Evolutionary conservation across 2,113 vertebrate genomes (phyloP).

Genomic region (Larimichthys crocea): DNA sequence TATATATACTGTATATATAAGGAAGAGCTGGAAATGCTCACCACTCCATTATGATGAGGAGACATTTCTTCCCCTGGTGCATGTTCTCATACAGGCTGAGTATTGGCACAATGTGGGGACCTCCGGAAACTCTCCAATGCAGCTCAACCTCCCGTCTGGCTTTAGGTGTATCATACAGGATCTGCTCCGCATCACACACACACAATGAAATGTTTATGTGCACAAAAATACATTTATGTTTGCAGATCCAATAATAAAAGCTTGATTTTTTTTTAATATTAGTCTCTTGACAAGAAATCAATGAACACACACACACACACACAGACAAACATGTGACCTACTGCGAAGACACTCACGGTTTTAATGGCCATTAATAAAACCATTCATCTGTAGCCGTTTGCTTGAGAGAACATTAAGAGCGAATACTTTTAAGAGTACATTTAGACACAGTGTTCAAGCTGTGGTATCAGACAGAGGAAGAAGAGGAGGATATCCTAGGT

Average conservation of each 20-base stretch:
- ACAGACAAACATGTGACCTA: neutral
- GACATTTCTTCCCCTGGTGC: conserved; percentile 73
- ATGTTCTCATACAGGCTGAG: conserved; percentile 78
- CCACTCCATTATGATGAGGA: conserved; percentile 79
- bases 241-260: neutral
- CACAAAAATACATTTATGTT: neutral
- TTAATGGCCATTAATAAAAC: conserved; percentile 5
- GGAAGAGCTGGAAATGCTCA: conserved; percentile 31
- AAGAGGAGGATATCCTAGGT: conserved; percentile 2
- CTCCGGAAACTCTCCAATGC: conserved; percentile 91
- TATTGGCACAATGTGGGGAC: conserved; percentile 90
- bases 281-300: conserved; percentile 19
- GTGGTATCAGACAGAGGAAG: neutral
- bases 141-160: conserved; percentile 94
- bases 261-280: neutral
- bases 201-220: neutral
- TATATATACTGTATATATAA: neutral
- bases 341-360: neutral
- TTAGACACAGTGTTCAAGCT: conserved; percentile 3
- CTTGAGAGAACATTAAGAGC: conserved; percentile 6
- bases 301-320: conserved; percentile 5
- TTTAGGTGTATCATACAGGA: conserved; percentile 93
- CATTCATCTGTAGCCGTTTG: conserved; percentile 11
- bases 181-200: conserved; percentile 49
- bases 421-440: conserved; percentile 10